Base-by-base conservation (phyloP, 2,888 invertebrate species). In the Megastigmus dorsalis region DNA sequence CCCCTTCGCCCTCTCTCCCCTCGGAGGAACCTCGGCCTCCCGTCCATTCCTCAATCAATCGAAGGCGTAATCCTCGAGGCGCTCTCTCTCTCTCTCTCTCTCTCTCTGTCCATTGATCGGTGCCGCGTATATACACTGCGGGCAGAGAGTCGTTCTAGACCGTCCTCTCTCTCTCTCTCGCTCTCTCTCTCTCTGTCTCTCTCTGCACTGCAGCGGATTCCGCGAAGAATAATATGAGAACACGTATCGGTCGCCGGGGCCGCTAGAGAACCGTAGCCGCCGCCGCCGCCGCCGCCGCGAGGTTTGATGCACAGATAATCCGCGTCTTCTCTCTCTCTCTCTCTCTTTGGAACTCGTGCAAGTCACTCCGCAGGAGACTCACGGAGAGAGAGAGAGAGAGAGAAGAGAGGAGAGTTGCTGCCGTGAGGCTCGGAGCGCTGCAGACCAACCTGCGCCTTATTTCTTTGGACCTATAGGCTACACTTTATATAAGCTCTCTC, bases 301-400 rank as follows among this genome's bases (percentile, higher is more conserved):
- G 82, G 79, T 82, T 83, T 82, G 81, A 82, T 83, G 80, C 79
- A 78, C 80, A 80, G 82, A 83, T 82, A 82, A 81, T 82, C 80
- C 82, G 48, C 57, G 57, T 15, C 55, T 20, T 62, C 50, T 26
- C 26, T 33, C 28, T 43, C 52, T 23, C 45, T 55, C 67, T 48
- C 43, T n/a, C 59, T 74, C 55, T 66, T 28, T 63, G 15, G 26
- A 33, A 13, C 55, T 41, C 65, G 33, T 59, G 65, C 72, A 66
- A 71, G 71, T 71, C 63, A 72, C 72, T 72, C 63, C 3, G 30
- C 38, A 18, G 4, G 10, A 4, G n/a, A n/a, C n/a, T n/a, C n/a
- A n/a, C n/a, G n/a, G n/a, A 38, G 38, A 50, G 52, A 41, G 52
- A 36, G 52, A 20, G 30, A 13, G 23, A 43, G 45, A 36, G 36